Percentiles rank a stretch among this genome's conserved stretches.
These are phyloP conservation scores for Acanthoscelides obtectus DNA, from an alignment of 2,888 invertebrate genomes.

Conservation along the genomic window DNA sequence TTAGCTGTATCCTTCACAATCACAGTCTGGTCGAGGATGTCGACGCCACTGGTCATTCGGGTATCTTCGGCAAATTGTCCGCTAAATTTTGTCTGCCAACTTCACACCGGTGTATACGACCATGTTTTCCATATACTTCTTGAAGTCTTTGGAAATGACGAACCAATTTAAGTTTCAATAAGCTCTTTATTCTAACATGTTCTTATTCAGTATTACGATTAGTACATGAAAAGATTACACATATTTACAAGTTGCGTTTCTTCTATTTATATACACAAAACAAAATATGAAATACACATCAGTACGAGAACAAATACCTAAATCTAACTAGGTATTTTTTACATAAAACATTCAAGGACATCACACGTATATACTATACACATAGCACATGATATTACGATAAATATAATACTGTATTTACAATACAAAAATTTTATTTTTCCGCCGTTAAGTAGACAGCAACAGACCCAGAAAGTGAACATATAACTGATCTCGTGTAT, in stretches of 20 bases:
- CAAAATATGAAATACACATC: not conserved
- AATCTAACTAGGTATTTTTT: not conserved
- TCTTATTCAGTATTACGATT: not conserved
- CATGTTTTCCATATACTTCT: too few relatives aligned
- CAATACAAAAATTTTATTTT: not conserved
- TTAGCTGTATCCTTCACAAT: too few relatives aligned
- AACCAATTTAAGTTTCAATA: not conserved
- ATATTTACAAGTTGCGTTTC: not conserved
- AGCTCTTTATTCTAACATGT: not conserved
- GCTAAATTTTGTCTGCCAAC: too few relatives aligned
- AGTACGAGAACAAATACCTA: not conserved
- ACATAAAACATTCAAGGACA: not conserved
- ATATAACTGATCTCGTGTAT: too few relatives aligned
- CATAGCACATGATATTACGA: not conserved
- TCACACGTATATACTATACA: not conserved
- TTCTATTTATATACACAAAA: not conserved
- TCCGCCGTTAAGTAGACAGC: not conserved
- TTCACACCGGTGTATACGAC: too few relatives aligned
- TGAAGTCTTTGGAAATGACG: not conserved
- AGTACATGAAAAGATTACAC: not conserved
- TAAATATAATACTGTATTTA: not conserved
- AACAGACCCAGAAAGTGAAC: too few relatives aligned
- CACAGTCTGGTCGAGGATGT: too few relatives aligned
- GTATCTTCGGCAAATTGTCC: too few relatives aligned
- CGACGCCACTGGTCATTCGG: too few relatives aligned